Base-by-base conservation (phyloP, 2,113 vertebrate species). In the Mirounga angustirostris region DNA sequence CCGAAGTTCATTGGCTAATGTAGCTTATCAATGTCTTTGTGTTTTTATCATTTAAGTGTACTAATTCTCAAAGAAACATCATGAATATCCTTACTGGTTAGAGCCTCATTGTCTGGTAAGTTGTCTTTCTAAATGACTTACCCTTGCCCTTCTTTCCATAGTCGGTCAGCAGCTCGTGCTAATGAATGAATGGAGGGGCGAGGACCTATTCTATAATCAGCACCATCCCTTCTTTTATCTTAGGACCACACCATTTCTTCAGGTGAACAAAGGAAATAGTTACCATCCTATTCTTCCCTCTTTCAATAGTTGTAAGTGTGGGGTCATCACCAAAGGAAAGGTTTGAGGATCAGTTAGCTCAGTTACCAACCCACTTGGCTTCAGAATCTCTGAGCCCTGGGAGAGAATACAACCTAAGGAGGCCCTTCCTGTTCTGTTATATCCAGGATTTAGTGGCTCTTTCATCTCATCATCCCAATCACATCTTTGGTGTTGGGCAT, bases 1-100 rank as follows among this genome's bases (percentile, higher is more conserved):
- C 76, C 54, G 36, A 95, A 95, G 30, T 84, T 59, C 16, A 30
- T 43, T 63, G 24, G 4, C 33, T 22, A 92, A 2, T 84, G 10
- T 91, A 58, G 43, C 43, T 63, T 93, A 89, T 63, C 54, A 61
- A 6, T 15, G 26, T 67, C 94, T 95, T 94, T 90, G 43, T 87
- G 40, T 59, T 95, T 82, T 86, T 43, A 71, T 79, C 56, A 13
- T 69, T 26, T 50, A 7, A 58, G 11, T 83, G 43, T 89, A 50
- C 65, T 81, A 58, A 67, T 89, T 6, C 33, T 79, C 63, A 95
- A 54, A 33, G 50, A 76, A 91, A 4, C 40, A 46, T 92, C 40
- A 67, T 79, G 56, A 59, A 36, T 76, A 50, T 33, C 6, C 33
- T 95, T 61, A 78, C 28, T 94, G 50, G 5, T 18, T 46, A 56